Conservation (phyloP, 2,888 invertebrate genomes). For the Apodemia zela region DNA sequence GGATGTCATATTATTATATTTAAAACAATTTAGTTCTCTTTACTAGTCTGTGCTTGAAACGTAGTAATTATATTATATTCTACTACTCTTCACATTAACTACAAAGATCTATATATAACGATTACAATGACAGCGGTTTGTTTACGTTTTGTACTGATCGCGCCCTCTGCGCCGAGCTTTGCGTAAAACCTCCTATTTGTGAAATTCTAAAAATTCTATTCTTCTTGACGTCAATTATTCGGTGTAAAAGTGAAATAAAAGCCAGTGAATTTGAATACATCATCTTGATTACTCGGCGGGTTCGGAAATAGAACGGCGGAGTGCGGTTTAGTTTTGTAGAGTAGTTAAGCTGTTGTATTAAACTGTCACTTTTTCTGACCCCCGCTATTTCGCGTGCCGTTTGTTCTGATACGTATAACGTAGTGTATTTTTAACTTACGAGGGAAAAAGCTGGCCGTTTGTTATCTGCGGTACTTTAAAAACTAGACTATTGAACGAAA, state of each 20-base stretch:
- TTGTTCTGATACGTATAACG: not conserved
- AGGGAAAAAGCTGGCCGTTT: not conserved
- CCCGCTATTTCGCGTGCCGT: not conserved
- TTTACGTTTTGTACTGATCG: too few species aligned
- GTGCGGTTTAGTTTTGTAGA: slow-evolving; percentile 23
- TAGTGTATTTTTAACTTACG: slow-evolving; percentile 4
- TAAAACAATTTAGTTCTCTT: too few species aligned
- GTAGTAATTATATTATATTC: too few species aligned
- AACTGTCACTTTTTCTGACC: slow-evolving; percentile 22
- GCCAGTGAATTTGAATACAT: slow-evolving; percentile 20
- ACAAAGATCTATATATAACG: too few species aligned
- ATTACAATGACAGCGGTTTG: too few species aligned
- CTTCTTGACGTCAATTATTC: not conserved
- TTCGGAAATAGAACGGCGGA: slow-evolving; percentile 27
- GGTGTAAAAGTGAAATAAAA: slow-evolving; percentile 12
- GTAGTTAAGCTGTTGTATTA: slow-evolving; percentile 18
- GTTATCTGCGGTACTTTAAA: not conserved
- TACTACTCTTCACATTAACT: too few species aligned
- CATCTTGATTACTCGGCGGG: slow-evolving; percentile 22
- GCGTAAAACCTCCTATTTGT: too few species aligned
- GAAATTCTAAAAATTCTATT: not conserved
- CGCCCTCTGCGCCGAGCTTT: too few species aligned
- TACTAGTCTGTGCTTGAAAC: too few species aligned
- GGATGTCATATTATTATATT: too few species aligned
- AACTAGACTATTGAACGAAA: too few species aligned